phyloP scores from a whole-genome alignment of 2,797 vertebrate species.

The Cryptoblepharus egeriae region DNA sequence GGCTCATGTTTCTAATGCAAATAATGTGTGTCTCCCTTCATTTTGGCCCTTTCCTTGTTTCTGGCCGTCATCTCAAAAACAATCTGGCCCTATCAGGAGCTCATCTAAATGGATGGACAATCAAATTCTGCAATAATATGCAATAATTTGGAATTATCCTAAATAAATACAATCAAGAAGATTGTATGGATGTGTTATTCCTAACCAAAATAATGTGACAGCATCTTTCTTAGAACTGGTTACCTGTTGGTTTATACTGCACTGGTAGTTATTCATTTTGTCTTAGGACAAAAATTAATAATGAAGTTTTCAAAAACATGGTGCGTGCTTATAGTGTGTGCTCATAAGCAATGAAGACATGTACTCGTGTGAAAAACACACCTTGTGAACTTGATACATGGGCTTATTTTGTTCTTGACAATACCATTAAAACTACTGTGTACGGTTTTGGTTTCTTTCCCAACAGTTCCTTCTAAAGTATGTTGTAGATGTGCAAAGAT shows the following conservation, averaged over 20 bases:
- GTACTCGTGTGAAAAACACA: slow-evolving; percentile 30
- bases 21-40: too few species aligned
- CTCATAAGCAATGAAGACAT: slow-evolving; percentile 63
- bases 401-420: slow-evolving; percentile 67
- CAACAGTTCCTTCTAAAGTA: slow-evolving; percentile 36
- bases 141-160: slow-evolving; percentile 33
- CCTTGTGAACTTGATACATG: slow-evolving; percentile 60
- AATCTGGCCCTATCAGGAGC: too few species aligned
- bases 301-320: slow-evolving; percentile 49
- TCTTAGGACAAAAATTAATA: slow-evolving; percentile 53
- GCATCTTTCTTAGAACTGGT: slow-evolving; percentile 30
- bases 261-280: slow-evolving; percentile 64
- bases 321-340: slow-evolving; percentile 49
- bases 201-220: slow-evolving; percentile 47
- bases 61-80: too few species aligned
- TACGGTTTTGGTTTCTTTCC: slow-evolving; percentile 35
- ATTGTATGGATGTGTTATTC: slow-evolving; percentile 22
- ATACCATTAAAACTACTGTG: slow-evolving; percentile 62
- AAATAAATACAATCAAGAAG: slow-evolving; percentile 20
- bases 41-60: too few species aligned
- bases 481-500: slow-evolving; percentile 22
- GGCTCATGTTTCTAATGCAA: too few species aligned
- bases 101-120: too few species aligned
- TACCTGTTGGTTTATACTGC: slow-evolving; percentile 59
- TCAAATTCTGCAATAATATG: too few species aligned